Percentiles rank a stretch among this genome's conserved stretches.
phyloP scores from a whole-genome alignment of 2,888 invertebrate genomes.

The Tenthredo notha region DNA sequence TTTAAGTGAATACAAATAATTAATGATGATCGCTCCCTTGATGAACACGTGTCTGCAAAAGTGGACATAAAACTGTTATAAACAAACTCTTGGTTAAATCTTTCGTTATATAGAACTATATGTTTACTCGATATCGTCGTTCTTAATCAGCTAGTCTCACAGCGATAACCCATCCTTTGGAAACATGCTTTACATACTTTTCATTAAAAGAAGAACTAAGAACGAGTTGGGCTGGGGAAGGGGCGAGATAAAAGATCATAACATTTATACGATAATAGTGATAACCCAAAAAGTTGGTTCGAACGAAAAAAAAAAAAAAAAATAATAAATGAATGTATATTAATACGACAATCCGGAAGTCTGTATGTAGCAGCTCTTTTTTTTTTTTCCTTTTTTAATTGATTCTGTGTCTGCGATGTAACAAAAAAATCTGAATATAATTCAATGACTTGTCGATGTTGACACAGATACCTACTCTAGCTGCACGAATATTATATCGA shows the following conservation, averaged over 20 bases:
- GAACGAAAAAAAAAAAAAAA: background rate
- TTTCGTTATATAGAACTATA: background rate
- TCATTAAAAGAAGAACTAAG: conserved; percentile 9
- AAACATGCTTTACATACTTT: background rate
- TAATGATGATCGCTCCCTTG: background rate
- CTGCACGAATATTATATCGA: background rate
- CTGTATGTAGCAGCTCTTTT: background rate
- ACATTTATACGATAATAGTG: background rate
- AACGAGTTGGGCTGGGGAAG: too few relatives aligned
- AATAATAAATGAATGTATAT: too few relatives aligned
- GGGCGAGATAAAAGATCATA: background rate
- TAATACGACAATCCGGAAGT: background rate
- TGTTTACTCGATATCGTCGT: background rate
- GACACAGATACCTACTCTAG: background rate
- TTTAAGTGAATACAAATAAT: background rate
- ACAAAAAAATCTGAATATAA: background rate
- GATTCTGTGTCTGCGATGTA: background rate
- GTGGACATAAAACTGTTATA: background rate
- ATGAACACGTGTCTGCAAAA: background rate
- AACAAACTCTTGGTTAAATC: background rate
- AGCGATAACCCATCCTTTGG: conserved; percentile 35
- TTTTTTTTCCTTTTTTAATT: background rate
- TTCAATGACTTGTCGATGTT: background rate
- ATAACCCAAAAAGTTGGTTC: background rate
- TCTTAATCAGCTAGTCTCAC: conserved; percentile 31